Evolutionary conservation across 2,888 invertebrate species (phyloP), one percentile per base, ranked within the genome.

Genomic region (Heteromyza rotundicornis): DNA sequence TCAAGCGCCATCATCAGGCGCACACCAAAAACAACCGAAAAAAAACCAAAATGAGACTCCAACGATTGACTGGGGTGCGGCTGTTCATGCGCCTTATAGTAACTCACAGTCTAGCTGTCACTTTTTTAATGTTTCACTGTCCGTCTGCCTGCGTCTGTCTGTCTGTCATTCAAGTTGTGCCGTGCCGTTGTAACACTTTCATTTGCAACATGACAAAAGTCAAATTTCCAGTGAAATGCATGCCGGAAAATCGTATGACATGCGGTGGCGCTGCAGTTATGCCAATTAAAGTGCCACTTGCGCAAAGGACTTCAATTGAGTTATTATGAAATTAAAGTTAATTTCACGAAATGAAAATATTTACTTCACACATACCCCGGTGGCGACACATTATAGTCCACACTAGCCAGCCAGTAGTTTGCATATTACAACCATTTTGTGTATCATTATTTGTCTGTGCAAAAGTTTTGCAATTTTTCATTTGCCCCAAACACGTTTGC

Each of bases 261-360:
- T 58, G 14, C 16, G 17, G n/a, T n/a, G n/a, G n/a, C 32, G 12
- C 5, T 32, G 32, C 32, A 32, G 32, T 32, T 32, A 12, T 32
- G 32, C 12, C 7, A 5, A 5, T 32, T 32, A 12, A 32, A 12
- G 7, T 32, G 32, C 32, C 36, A 55, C 24, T 60, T 60, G 56
- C n/a, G 56, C 51, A 36, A n/a, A 32, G 57, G 54, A 61, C 57
- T 53, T 61, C 52, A 61, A 61, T 61, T 61, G 57, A 61, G 57
- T 61, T 61, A 61, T 61, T 61, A 61, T 52, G 40, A 57, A 57
- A 47, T 47, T 56, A 12, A 36, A 35, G 19, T 40, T n/a, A n/a
- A n/a, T n/a, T n/a, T n/a, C n/a, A n/a, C n/a, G n/a, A n/a, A n/a
- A n/a, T n/a, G n/a, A n/a, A n/a, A n/a, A n/a, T n/a, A n/a, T n/a